A percentile compares a stretch with the other conserved stretches of the same genome.
These are phyloP conservation scores for Cheirogaleus medius DNA, from an alignment of 2,113 vertebrate genomes.

Conservation along the genomic window DNA sequence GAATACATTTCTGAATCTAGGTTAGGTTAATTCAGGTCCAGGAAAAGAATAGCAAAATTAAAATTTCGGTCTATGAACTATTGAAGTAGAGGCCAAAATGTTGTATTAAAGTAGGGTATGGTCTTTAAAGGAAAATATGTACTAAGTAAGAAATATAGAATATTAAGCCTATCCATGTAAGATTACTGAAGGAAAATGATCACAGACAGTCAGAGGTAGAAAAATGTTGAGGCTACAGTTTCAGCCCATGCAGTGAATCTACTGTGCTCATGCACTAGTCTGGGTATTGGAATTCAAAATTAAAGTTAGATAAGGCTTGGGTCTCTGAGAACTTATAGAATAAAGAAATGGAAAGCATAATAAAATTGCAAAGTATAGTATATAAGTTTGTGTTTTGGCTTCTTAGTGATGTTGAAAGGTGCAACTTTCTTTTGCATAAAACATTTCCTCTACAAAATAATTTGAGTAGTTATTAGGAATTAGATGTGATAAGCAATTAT, in stretches of 20 bases:
- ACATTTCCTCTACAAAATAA: constrained; percentile 2
- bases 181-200: neutral
- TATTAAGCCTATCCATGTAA: neutral
- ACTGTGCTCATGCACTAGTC: neutral
- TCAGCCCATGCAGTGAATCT: neutral
- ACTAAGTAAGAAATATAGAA: neutral
- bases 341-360: neutral
- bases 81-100: neutral
- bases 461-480: constrained; percentile 9
- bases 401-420: neutral
- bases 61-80: neutral
- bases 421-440: neutral
- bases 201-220: neutral
- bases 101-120: neutral
- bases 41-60: neutral
- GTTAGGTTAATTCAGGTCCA: neutral
- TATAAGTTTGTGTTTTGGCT: neutral
- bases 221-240: neutral
- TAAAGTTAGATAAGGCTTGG: neutral
- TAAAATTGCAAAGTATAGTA: neutral
- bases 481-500: constrained; percentile 15
- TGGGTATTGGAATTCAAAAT: neutral
- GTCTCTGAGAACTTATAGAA: neutral
- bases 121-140: neutral
- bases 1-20: neutral